Base-by-base conservation (phyloP, 2,113 vertebrate genomes). In the Crypturellus undulatus region DNA sequence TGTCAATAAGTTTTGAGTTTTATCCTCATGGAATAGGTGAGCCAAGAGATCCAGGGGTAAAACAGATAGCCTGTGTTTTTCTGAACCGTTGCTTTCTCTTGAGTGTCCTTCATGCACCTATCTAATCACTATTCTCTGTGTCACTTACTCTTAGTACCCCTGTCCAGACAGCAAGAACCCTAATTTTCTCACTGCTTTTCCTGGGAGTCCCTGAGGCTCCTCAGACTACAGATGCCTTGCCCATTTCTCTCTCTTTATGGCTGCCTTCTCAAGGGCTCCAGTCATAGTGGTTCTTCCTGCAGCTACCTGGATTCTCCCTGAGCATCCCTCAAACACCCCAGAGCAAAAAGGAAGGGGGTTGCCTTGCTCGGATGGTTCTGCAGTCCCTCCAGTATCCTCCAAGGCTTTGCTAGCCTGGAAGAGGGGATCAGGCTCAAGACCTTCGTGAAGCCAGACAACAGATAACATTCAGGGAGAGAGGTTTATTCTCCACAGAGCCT, bases 401-500 rank as follows among this genome's bases (percentile, higher is more conserved):
- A 73, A 22, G 34, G 11, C 12, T 89, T 79, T 78, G 14, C 42
- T 56, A 93, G 21, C 40, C 58, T 88, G 67, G 54, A 95, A 84
- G 0, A 10, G 49, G 42, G 22, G 13, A 38, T 67, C 72, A 6
- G 71, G 4, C 42, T 75, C 28, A 54, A 84, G 49, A 62, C 24
- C 34, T 76, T 45, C 32, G 26, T 34, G 22, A 76, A 87, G 59
- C 79, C 70, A 67, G 69, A 93, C 63, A 89, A 92, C 13, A 79
- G 69, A 75, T 1, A 92, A n/a, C 69, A 81, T 94, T 96, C 79
- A 89, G 24, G 30, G 19, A 49, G n/a, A 72, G 43, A 19, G 84
- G 65, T 96, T 90, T 87, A 92, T 32, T 84, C 59, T 62, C 93
- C 25, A 40, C 40, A 93, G 26, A 78, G 83, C 62, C 58, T 82